phyloP scores from a whole-genome alignment of 2,888 invertebrate genomes.

The Lithophane semibrunnea region DNA sequence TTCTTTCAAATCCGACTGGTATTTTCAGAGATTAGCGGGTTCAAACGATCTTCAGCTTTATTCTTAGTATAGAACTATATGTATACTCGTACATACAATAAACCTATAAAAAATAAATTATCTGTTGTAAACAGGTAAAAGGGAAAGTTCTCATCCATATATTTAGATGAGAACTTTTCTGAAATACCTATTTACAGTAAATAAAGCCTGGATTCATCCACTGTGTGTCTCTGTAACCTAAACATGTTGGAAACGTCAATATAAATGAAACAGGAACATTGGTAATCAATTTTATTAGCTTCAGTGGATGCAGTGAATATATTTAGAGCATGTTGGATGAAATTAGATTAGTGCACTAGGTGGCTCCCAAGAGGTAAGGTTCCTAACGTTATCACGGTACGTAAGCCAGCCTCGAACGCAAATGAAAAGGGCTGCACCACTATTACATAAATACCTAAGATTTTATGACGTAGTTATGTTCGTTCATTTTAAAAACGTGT shows the following conservation, averaged over 20 bases:
- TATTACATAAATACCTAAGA: not conserved
- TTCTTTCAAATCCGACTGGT: not conserved
- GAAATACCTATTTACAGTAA: not conserved
- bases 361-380: not conserved
- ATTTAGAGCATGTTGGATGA: conserved; percentile 41
- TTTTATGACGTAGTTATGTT: not conserved
- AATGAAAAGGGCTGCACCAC: conserved; percentile 1
- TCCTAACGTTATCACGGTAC: conserved; percentile 11
- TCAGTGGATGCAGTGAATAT: conserved; percentile 34
- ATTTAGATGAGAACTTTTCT: not conserved
- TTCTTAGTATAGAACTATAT: not conserved
- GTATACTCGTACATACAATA: too few relatives aligned
- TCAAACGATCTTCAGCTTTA: not conserved
- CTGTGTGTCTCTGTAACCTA: not conserved
- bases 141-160: not conserved
- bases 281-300: conserved; percentile 45
- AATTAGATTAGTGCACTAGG: conserved; percentile 28
- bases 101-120: too few relatives aligned
- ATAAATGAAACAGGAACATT: conserved; percentile 35
- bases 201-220: conserved; percentile 10
- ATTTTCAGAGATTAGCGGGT: not conserved
- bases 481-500: not conserved
- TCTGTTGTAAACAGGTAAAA: too few relatives aligned
- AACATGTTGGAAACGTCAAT: conserved; percentile 17
- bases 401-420: conserved; percentile 5